Conservation (phyloP, 2,888 invertebrate species). For the Lepeophtheirus nordmannii region DNA sequence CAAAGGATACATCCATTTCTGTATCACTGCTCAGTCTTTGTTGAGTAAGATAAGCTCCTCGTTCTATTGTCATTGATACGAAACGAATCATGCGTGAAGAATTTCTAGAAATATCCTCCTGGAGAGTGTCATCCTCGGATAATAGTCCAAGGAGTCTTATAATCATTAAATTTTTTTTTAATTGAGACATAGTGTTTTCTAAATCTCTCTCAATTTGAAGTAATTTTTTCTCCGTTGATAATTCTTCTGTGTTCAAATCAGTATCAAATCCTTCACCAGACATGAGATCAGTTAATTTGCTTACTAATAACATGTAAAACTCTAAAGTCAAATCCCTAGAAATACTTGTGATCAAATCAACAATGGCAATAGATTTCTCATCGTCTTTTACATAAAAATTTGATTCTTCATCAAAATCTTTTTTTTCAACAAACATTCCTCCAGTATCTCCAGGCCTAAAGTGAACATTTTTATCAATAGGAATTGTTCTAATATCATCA, state of each 20-base stretch:
- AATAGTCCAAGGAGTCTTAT: slow-evolving; percentile 16
- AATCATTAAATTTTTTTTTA: slow-evolving; percentile 17
- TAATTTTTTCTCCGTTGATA: slow-evolving; percentile 1
- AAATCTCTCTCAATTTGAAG: slow-evolving; percentile 10
- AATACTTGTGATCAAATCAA: slow-evolving; percentile 3
- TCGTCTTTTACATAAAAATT: slow-evolving; percentile 20
- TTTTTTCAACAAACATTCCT: background rate
- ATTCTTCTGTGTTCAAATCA: background rate
- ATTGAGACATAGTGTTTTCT: slow-evolving; percentile 9
- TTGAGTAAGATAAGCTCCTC: background rate
- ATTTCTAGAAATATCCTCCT: slow-evolving; percentile 14
- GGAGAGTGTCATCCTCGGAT: slow-evolving; percentile 17
- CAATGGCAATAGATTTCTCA: slow-evolving; percentile 18
- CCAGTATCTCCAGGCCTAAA: background rate
- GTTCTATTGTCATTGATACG: slow-evolving; percentile 7
- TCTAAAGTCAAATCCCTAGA: background rate
- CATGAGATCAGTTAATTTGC: slow-evolving; percentile 5
- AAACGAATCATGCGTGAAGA: slow-evolving; percentile 1
- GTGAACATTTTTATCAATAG: background rate
- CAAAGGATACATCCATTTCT: background rate
- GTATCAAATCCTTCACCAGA: background rate
- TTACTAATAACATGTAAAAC: background rate
- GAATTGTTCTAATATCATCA: background rate
- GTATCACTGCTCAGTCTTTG: background rate
- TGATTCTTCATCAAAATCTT: slow-evolving; percentile 10